Conservation (phyloP, 2,797 vertebrate genomes). For the Huso huso region DNA sequence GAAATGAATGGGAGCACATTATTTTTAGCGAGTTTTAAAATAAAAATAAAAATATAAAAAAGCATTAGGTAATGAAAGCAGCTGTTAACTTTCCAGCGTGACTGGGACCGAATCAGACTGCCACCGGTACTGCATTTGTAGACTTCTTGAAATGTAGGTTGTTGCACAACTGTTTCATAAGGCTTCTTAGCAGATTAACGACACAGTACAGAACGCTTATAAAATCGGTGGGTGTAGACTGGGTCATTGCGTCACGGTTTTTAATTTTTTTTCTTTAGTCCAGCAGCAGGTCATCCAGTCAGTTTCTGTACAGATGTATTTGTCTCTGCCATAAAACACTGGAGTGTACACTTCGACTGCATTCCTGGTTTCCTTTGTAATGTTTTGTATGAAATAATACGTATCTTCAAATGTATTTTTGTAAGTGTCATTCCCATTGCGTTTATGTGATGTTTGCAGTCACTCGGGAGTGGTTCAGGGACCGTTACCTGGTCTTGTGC, state of each 20-base stretch:
- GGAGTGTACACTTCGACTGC: too few relatives aligned
- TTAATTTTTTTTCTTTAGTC: not conserved
- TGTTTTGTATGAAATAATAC: too few relatives aligned
- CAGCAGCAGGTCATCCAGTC: too few relatives aligned
- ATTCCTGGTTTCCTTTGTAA: too few relatives aligned
- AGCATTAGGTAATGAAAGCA: slow-evolving; percentile 8
- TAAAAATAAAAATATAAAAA: not conserved
- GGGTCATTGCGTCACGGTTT: slow-evolving; percentile 19
- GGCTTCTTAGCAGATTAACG: slow-evolving; percentile 11
- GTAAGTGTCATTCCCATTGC: too few relatives aligned
- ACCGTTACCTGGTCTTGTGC: too few relatives aligned
- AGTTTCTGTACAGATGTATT: too few relatives aligned
- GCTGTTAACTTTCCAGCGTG: not conserved
- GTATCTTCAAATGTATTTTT: too few relatives aligned
- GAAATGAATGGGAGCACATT: slow-evolving; percentile 1
- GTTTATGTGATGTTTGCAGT: too few relatives aligned
- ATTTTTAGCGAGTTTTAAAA: not conserved
- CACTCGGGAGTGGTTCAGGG: too few relatives aligned
- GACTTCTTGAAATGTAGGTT: slow-evolving; percentile 1
- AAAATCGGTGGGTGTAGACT: slow-evolving; percentile 6
- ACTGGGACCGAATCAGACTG: not conserved
- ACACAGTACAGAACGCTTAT: slow-evolving; percentile 5
- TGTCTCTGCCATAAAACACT: too few relatives aligned
- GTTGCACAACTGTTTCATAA: slow-evolving; percentile 30
- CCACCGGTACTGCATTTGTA: slow-evolving; percentile 11